Conservation (phyloP, 2,888 invertebrate species). For the Oxytorus armatus region DNA sequence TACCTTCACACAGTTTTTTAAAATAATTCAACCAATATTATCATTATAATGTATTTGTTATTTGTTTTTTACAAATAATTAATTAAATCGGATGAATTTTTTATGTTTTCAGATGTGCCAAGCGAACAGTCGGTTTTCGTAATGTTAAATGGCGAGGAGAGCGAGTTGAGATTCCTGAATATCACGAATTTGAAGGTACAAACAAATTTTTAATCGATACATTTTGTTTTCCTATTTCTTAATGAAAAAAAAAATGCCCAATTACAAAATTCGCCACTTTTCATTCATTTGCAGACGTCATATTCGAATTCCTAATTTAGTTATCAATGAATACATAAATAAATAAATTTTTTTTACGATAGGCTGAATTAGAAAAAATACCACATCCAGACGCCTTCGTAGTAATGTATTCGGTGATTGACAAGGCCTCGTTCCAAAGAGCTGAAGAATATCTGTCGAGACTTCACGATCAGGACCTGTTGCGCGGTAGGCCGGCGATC, state of each 20-base stretch:
- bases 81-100: neutral
- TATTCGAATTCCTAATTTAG: too few species aligned
- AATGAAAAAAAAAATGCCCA: too few species aligned
- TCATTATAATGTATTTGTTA: neutral
- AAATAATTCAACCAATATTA: neutral
- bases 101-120: slow-evolving; percentile 87
- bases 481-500: slow-evolving; percentile 91
- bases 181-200: slow-evolving; percentile 89
- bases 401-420: slow-evolving; percentile 95
- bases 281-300: too few species aligned
- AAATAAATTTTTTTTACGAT: slow-evolving; percentile 72
- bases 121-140: slow-evolving; percentile 95
- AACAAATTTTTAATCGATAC: neutral
- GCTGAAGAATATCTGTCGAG: slow-evolving; percentile 92
- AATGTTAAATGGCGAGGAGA: slow-evolving; percentile 96
- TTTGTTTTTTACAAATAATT: neutral
- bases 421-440: slow-evolving; percentile 94
- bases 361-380: slow-evolving; percentile 91
- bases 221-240: too few species aligned
- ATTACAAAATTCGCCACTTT: too few species aligned
- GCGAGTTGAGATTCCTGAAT: slow-evolving; percentile 95
- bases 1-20: neutral
- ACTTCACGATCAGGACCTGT: slow-evolving; percentile 92
- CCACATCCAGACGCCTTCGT: slow-evolving; percentile 94
- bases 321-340: too few species aligned